Percentiles rank a stretch among this genome's conserved stretches.
Evolutionary conservation across 2,888 invertebrate species (phyloP).

Genomic region (Orthosia gracilis): DNA sequence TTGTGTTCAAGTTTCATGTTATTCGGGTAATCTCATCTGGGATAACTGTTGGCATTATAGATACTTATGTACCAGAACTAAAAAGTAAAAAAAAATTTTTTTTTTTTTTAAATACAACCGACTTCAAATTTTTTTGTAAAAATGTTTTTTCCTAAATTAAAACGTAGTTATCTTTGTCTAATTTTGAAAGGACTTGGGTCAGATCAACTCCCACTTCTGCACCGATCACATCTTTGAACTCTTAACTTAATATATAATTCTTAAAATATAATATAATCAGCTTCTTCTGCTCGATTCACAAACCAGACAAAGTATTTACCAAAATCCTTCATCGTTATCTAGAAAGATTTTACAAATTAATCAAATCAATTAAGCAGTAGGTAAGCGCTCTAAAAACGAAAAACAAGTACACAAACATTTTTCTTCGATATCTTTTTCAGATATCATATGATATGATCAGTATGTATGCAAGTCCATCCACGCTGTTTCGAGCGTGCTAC

Average conservation of each 20-base stretch:
- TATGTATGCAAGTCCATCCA: not conserved
- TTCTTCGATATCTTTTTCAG: constrained; percentile 5
- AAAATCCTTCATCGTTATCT: constrained; percentile 2
- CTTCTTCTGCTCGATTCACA: too few species aligned
- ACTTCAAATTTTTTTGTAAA: too few species aligned
- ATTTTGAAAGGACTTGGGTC: too few species aligned
- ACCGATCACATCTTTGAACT: not conserved
- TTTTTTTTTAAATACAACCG: too few species aligned
- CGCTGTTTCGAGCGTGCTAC: constrained; percentile 6
- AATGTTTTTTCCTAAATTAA: too few species aligned
- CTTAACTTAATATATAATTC: not conserved
- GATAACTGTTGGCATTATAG: too few species aligned
- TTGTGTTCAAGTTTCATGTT: too few species aligned
- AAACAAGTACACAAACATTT: not conserved
- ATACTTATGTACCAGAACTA: too few species aligned
- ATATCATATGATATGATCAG: not conserved
- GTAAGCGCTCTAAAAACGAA: not conserved
- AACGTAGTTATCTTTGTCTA: too few species aligned
- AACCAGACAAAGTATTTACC: not conserved
- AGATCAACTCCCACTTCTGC: not conserved
- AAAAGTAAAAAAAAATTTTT: too few species aligned
- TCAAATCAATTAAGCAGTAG: constrained; percentile 9
- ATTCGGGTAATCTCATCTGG: too few species aligned
- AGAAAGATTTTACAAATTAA: not conserved
- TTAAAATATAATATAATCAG: not conserved